phyloP scores from a whole-genome alignment of 2,797 vertebrate species.

The Danio jaintianensis region DNA sequence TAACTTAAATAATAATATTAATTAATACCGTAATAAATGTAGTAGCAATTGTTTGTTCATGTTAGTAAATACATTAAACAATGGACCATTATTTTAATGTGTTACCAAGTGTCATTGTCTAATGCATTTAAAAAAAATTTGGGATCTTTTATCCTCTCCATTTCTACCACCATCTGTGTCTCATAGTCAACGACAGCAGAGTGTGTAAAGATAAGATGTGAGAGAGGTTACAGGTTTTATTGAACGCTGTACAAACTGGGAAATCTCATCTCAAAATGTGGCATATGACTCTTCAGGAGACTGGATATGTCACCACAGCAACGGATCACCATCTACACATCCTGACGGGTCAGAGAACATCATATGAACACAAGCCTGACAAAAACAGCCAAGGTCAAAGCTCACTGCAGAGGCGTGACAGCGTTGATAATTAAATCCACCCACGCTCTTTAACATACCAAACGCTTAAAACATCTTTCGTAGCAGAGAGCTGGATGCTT shows the following conservation, averaged over 20 bases:
- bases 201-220: constrained; percentile 31
- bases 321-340: constrained; percentile 25
- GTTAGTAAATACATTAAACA: no score
- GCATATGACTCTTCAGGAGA: constrained; percentile 12
- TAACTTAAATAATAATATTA: no score
- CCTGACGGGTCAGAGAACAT: constrained; percentile 25
- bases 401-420: constrained; percentile 45
- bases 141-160: not conserved
- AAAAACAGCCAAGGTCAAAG: constrained; percentile 52
- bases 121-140: no score
- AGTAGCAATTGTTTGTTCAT: no score
- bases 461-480: constrained; percentile 12
- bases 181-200: constrained; percentile 2
- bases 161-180: not conserved
- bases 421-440: constrained; percentile 37
- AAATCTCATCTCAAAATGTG: constrained; percentile 24
- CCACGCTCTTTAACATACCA: constrained; percentile 32
- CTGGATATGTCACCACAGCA: constrained; percentile 44
- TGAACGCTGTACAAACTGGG: constrained; percentile 18
- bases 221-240: constrained; percentile 17
- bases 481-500: not conserved
- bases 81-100: no score
- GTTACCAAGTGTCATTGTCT: not conserved
- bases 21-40: no score
- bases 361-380: constrained; percentile 14